Evolutionary conservation across 2,797 vertebrate genomes (phyloP).

Genomic region (Channallabes apus): DNA sequence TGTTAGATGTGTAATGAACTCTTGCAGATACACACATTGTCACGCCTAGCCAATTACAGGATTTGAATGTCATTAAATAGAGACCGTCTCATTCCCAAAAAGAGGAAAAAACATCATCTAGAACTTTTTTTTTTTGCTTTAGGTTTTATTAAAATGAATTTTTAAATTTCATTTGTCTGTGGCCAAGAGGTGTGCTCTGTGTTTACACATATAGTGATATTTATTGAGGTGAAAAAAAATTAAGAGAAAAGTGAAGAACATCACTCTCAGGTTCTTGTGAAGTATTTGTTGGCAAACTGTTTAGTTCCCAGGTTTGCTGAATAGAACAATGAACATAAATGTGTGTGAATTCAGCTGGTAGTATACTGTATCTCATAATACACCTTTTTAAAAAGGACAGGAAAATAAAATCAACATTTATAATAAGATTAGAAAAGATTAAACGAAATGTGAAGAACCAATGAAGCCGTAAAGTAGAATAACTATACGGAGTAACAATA

Average conservation of each 20-base stretch:
- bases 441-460: too few relatives aligned
- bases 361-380: not conserved
- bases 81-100: slow-evolving; percentile 43
- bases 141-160: slow-evolving; percentile 51
- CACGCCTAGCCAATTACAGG: slow-evolving; percentile 41
- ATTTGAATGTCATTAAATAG: slow-evolving; percentile 60
- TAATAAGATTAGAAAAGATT: too few relatives aligned
- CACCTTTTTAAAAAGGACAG: not conserved
- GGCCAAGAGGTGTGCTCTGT: slow-evolving; percentile 17
- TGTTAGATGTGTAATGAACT: not conserved
- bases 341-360: not conserved
- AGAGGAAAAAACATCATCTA: slow-evolving; percentile 54
- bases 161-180: slow-evolving; percentile 12
- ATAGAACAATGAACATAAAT: slow-evolving; percentile 30
- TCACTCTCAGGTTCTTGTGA: slow-evolving; percentile 42
- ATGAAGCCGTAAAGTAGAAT: too few relatives aligned
- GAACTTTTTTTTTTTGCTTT: slow-evolving; percentile 43
- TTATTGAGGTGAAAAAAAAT: slow-evolving; percentile 56
- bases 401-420: too few relatives aligned
- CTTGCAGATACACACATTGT: not conserved
- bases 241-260: slow-evolving; percentile 19
- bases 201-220: slow-evolving; percentile 60
- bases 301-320: not conserved
- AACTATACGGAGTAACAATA: too few relatives aligned
- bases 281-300: slow-evolving; percentile 67